Base-by-base conservation (phyloP, 1,140 invertebrate species). In the Watersipora subatra region DNA sequence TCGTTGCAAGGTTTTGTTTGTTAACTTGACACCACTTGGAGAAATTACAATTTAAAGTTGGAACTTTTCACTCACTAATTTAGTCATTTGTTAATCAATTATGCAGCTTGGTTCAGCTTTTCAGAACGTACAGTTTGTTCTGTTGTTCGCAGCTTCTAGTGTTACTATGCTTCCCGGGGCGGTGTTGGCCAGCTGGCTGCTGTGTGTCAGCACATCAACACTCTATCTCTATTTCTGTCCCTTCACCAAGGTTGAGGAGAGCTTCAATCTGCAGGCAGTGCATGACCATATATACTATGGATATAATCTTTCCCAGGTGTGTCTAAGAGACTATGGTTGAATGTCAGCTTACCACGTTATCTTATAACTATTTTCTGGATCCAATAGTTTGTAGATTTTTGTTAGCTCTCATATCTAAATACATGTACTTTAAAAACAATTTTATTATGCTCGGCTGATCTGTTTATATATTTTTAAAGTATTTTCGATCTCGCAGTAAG, bases 161-260 rank as follows among this genome's bases (percentile, higher is more conserved):
- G 22, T 55, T 17, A 55, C 17, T 17, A 55, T 55, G 46, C 17
- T 55, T 22, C 17, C 22, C 46, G 46, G 46, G 46, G 46, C 22
- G 46, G 46, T 55, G 22, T 17, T 17, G 46, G 46, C 17, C 17
- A 22, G 17, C 17, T 17, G 46, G 17, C 46, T 17, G 17, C 17
- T 22, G 17, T 17, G 17, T 55, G 17, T 72, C 3, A 57, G 68
- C 24, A 25, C 59, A 63, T 70, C 72, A 7, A 75, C 75, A 69
- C 2, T 72, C 3, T 74, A 79, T 66, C 62, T 97, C 56, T 73
- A 92, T 61, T 85, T 91, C 69, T 94, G 92, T 76, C 95, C 96
- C 57, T 97, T 89, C 76, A 98, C 93, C 0, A 99, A 99, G 88
- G 96, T 99, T 12, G 96, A 99, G 82, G 97, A 99, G 84, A 98